Conservation (phyloP, 2,113 vertebrate genomes). For the Leucopsar rothschildi region DNA sequence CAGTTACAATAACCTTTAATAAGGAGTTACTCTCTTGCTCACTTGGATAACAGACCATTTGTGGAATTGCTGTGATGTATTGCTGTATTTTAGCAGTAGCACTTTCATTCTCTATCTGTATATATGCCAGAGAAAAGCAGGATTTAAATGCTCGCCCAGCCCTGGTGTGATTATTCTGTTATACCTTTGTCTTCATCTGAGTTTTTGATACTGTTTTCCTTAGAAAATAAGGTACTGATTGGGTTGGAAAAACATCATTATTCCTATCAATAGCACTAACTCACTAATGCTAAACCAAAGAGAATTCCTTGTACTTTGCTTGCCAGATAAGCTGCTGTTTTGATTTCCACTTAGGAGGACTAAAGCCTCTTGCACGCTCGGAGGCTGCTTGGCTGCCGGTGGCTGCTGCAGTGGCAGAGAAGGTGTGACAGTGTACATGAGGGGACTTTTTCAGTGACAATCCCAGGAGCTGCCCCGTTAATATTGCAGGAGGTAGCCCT, state of each 20-base stretch:
- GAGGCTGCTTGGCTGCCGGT: not conserved
- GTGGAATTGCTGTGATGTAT: not conserved
- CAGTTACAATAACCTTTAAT: not conserved
- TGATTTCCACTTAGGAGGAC: not conserved
- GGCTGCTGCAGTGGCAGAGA: not conserved
- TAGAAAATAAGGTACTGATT: not conserved
- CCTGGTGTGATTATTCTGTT: not conserved
- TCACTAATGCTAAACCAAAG: not conserved
- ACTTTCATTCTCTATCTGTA: not conserved
- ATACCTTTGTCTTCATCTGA: not conserved
- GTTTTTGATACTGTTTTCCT: not conserved
- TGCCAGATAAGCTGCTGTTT: not conserved
- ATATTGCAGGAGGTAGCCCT: not conserved
- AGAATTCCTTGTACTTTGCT: not conserved
- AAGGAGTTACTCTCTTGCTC: not conserved
- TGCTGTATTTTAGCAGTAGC: not conserved
- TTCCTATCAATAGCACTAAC: not conserved
- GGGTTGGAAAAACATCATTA: not conserved
- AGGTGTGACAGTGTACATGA: rapidly evolving
- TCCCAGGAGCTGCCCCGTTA: not conserved
- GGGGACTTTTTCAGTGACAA: not conserved
- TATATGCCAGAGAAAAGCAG: not conserved
- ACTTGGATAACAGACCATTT: not conserved
- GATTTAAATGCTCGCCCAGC: not conserved
- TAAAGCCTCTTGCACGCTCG: not conserved